These are phyloP conservation scores for Kradibia gibbosae DNA, from an alignment of 1,140 invertebrate species.

Conservation along the genomic window DNA sequence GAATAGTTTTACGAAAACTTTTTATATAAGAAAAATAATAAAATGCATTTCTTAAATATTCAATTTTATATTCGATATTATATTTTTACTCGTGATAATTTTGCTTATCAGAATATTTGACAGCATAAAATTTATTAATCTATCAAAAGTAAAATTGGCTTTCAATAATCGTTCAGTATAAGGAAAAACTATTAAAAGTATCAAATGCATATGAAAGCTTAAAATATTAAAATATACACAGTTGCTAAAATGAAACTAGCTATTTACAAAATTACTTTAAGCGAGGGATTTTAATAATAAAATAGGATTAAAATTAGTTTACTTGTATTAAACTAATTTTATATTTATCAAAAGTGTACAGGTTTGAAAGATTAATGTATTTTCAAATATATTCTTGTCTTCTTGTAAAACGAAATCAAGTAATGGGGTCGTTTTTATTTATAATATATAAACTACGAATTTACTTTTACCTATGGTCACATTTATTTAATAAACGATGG, in stretches of 20 bases:
- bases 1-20: neutral
- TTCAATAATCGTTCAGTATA: neutral
- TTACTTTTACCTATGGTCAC: neutral
- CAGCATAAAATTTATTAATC: neutral
- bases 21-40: neutral
- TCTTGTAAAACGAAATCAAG: neutral
- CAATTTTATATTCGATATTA: neutral
- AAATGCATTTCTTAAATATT: neutral
- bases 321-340: neutral
- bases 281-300: neutral
- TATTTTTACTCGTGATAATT: neutral
- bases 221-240: neutral
- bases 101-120: neutral
- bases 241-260: neutral
- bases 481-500: neutral
- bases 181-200: neutral
- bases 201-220: neutral
- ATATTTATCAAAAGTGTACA: neutral
- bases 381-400: neutral
- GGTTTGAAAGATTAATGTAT: neutral
- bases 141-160: neutral
- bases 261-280: neutral
- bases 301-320: neutral
- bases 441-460: neutral
- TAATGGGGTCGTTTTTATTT: neutral